Conservation (phyloP, 2,797 vertebrate species). For the Arrhamphus sclerolepis region DNA sequence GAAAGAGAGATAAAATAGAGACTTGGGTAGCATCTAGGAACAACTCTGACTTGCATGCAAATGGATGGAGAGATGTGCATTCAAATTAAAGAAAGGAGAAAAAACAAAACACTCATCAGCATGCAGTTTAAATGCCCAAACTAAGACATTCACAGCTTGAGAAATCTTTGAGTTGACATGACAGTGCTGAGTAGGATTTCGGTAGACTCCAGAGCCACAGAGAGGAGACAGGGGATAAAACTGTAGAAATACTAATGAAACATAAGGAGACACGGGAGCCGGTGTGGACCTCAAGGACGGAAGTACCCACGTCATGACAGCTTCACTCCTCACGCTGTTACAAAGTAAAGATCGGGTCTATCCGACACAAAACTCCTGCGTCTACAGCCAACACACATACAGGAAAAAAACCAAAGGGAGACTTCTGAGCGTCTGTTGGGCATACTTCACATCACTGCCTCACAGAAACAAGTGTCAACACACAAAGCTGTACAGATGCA, state of each 20-base stretch:
- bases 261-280: slow-evolving; percentile 48
- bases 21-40: slow-evolving; percentile 57
- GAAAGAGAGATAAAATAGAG: slow-evolving; percentile 75
- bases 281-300: slow-evolving; percentile 65
- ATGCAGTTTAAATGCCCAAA: slow-evolving; percentile 37
- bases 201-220: slow-evolving; percentile 57
- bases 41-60: slow-evolving; percentile 64
- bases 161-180: slow-evolving; percentile 50
- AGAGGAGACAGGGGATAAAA: slow-evolving; percentile 50
- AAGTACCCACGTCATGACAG: slow-evolving; percentile 69
- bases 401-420: slow-evolving; percentile 61
- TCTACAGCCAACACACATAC: slow-evolving; percentile 62
- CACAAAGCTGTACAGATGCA: slow-evolving; percentile 62
- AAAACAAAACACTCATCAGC: slow-evolving; percentile 45
- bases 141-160: slow-evolving; percentile 61
- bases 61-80: slow-evolving; percentile 60
- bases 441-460: slow-evolving; percentile 48
- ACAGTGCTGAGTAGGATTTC: slow-evolving; percentile 55
- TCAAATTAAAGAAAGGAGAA: slow-evolving; percentile 45
- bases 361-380: slow-evolving; percentile 42
- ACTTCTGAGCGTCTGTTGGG: slow-evolving; percentile 40
- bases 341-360: slow-evolving; percentile 29
- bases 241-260: slow-evolving; percentile 49
- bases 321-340: slow-evolving; percentile 50
- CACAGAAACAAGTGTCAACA: slow-evolving; percentile 50